phyloP scores from a whole-genome alignment of 2,888 invertebrate species.

The Torymus aiolomorphi region DNA sequence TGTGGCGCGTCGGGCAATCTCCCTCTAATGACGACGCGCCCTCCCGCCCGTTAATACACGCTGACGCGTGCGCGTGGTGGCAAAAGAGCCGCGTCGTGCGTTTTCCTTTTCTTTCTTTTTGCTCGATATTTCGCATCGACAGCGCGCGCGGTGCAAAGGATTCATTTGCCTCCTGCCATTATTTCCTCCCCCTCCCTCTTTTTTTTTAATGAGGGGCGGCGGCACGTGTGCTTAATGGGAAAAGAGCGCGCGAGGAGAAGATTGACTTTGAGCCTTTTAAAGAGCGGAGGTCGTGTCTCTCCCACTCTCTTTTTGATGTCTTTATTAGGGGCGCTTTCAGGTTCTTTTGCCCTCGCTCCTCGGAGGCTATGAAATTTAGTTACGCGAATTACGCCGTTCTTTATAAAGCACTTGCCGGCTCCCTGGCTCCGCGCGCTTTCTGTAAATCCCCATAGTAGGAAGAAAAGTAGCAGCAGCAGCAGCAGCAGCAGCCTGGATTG shows the following conservation, averaged over 20 bases:
- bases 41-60: slow-evolving; percentile 17
- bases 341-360: neutral
- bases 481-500: slow-evolving; percentile 1
- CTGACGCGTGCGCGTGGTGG: slow-evolving; percentile 4
- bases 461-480: too few species aligned
- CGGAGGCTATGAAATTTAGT: slow-evolving; percentile 33
- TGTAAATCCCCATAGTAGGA: neutral
- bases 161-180: slow-evolving; percentile 39
- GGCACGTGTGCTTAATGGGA: slow-evolving; percentile 54
- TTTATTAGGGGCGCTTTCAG: slow-evolving; percentile 49
- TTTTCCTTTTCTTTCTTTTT: neutral
- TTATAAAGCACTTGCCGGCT: slow-evolving; percentile 3
- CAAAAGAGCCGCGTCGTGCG: neutral
- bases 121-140: slow-evolving; percentile 6
- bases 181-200: slow-evolving; percentile 15
- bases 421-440: neutral
- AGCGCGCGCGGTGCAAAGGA: slow-evolving; percentile 31
- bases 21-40: slow-evolving; percentile 48
- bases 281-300: slow-evolving; percentile 7
- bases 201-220: slow-evolving; percentile 44
- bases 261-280: slow-evolving; percentile 51
- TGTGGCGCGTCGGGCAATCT: slow-evolving; percentile 36
- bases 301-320: slow-evolving; percentile 48
- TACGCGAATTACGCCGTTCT: slow-evolving; percentile 40
- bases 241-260: slow-evolving; percentile 38